Evolutionary conservation across 2,113 vertebrate genomes (phyloP).

Genomic region (Athene noctua): DNA sequence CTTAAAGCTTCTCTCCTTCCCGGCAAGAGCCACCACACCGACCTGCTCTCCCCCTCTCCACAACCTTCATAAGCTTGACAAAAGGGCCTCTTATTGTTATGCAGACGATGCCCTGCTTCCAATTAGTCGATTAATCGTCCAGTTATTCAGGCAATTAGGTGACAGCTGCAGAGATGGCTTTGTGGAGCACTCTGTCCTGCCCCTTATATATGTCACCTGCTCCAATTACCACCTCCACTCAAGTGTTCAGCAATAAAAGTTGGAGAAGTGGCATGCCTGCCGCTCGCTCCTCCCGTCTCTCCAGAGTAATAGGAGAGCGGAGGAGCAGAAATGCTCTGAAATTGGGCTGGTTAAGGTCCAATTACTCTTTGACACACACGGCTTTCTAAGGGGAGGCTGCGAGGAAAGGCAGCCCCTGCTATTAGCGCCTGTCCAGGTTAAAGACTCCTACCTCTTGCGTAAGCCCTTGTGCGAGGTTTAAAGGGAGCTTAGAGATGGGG

Average conservation of each 20-base stretch:
- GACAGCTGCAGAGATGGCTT: constrained; percentile 71
- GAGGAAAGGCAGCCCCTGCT: not conserved
- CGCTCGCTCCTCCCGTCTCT: not conserved
- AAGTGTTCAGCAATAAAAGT: constrained; percentile 59
- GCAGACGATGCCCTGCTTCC: constrained; percentile 67
- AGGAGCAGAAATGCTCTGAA: not conserved
- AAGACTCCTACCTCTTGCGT: not conserved
- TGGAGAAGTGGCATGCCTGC: constrained; percentile 5
- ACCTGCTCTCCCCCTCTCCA: constrained; percentile 22
- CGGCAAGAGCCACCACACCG: not conserved
- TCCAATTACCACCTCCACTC: constrained; percentile 70
- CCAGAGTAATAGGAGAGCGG: not conserved
- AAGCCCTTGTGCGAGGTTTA: not conserved
- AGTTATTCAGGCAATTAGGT: constrained; percentile 78
- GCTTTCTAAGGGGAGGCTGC: not conserved
- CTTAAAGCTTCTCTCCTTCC: not conserved
- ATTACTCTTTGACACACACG: not conserved
- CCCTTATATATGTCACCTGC: constrained; percentile 68
- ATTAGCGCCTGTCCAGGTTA: not conserved
- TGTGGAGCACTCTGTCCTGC: constrained; percentile 56
- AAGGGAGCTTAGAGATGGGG: not conserved
- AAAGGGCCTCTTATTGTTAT: constrained; percentile 68
- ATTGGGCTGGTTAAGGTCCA: not conserved
- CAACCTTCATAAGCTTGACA: constrained; percentile 57
- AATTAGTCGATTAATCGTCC: constrained; percentile 77